Percentiles rank a stretch among this genome's conserved stretches.
Conservation (phyloP, 2,113 vertebrate species). For the Microcebus tavaratra region DNA sequence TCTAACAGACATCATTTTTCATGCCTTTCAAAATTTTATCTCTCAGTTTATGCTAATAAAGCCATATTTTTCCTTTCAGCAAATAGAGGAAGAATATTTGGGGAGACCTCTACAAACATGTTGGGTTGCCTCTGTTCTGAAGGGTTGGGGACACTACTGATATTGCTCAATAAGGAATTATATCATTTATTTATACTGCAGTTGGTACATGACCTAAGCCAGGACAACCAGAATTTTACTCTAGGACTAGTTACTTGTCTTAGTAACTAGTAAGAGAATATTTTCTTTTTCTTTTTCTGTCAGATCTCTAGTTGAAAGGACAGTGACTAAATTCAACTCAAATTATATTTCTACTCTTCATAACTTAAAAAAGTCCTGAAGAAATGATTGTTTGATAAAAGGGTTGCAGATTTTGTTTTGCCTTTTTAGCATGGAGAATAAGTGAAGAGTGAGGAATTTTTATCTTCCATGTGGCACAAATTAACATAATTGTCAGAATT, state of each 20-base stretch:
- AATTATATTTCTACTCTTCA: not conserved
- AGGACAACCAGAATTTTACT: not conserved
- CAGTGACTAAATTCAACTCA: not conserved
- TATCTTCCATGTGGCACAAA: not conserved
- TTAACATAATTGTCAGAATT: not conserved
- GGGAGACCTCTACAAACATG: not conserved
- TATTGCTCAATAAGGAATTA: not conserved
- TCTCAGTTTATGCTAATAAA: not conserved
- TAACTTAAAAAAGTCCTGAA: not conserved
- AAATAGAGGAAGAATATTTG: not conserved
- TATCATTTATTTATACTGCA: not conserved
- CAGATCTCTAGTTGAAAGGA: not conserved
- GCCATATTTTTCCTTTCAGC: not conserved
- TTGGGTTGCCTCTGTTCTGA: not conserved
- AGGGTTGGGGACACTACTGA: not conserved
- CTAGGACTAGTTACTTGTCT: not conserved
- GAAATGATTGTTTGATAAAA: not conserved
- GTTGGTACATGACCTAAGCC: not conserved
- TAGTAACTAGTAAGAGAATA: not conserved
- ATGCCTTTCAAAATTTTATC: not conserved
- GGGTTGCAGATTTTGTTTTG: not conserved
- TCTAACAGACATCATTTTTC: not conserved
- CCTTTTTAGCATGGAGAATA: not conserved
- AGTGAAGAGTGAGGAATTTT: not conserved
- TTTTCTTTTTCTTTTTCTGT: not conserved